A percentile compares a stretch with the other conserved stretches of the same genome.
phyloP scores from a whole-genome alignment of 2,113 vertebrate genomes.

The Pardalotus punctatus region DNA sequence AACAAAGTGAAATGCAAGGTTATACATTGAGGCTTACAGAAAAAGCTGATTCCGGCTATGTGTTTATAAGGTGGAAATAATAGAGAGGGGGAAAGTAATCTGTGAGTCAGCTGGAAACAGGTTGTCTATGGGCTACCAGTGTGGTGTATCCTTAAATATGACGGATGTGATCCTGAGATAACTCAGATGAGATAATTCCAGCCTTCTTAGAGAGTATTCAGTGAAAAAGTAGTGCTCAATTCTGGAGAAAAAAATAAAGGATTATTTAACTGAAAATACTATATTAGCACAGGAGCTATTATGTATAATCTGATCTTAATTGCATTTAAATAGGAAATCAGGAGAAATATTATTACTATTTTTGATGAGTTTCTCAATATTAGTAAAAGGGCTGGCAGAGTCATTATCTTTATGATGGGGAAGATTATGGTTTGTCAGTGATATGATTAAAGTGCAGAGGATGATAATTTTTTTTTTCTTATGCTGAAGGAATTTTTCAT shows the following conservation, averaged over 20 bases:
- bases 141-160: background rate
- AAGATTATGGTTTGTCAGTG: background rate
- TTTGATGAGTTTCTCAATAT: background rate
- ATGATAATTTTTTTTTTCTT: background rate
- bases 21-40: background rate
- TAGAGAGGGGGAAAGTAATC: background rate
- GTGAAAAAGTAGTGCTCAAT: background rate
- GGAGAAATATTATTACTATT: background rate
- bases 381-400: background rate
- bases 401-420: background rate
- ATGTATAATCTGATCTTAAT: background rate
- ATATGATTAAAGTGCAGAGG: background rate
- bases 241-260: background rate
- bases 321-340: background rate
- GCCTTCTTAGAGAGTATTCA: background rate
- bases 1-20: background rate
- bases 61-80: background rate
- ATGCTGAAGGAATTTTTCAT: background rate
- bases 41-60: background rate
- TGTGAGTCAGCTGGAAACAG: slow-evolving; percentile 16
- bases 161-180: background rate
- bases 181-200: background rate
- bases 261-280: background rate
- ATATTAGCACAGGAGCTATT: background rate
- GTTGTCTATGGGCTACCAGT: background rate